Base-by-base conservation (phyloP, 2,888 invertebrate genomes). In the Julus scandinavius region DNA sequence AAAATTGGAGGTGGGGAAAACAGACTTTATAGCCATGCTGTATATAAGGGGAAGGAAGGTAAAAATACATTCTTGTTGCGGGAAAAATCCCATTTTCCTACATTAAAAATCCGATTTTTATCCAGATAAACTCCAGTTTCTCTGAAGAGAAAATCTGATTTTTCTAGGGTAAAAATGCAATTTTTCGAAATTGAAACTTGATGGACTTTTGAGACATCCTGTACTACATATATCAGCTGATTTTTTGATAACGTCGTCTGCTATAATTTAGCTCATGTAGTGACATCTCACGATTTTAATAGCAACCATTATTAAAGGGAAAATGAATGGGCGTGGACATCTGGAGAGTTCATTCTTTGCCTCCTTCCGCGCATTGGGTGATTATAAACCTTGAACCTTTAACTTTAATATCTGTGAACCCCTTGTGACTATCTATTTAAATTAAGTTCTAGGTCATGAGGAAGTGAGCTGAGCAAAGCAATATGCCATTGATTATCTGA, bases 311-410 rank as follows among this genome's bases (percentile, higher is more conserved):
- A n/a, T n/a, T 20, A 5, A 72, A 72, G n/a, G 63, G 38, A 38
- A 29, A 80, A 13, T 80, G 29, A 80, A 38, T 80, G 20, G 80
- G 80, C 80, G 80, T 38, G 80, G 38, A 38, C 80, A 13, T 0
- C 13, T 72, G 20, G 29, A n/a, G 80, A 29, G 80, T 29, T 80
- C 80, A 80, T 20, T 72, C 20, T 20, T 72, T 72, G 63, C n/a
- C 17, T 58, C 58, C 58, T n/a, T 1, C n/a, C 63, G 7, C 20
- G 63, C 5, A 20, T 11, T 38, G 80, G 80, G 80, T 80, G 38
- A 80, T 80, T n/a, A n/a, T 80, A 80, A 80, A 80, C 80, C 80
- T 80, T 80, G 80, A 80, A 11, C 80, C 80, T n/a, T n/a, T n/a
- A n/a, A n/a, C n/a, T n/a, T 80, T 5, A 38, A 38, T 38, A 17